Evolutionary conservation across 2,113 vertebrate species (phyloP), one percentile per base, ranked within the genome.

Genomic region (Pterocles gutturalis): DNA sequence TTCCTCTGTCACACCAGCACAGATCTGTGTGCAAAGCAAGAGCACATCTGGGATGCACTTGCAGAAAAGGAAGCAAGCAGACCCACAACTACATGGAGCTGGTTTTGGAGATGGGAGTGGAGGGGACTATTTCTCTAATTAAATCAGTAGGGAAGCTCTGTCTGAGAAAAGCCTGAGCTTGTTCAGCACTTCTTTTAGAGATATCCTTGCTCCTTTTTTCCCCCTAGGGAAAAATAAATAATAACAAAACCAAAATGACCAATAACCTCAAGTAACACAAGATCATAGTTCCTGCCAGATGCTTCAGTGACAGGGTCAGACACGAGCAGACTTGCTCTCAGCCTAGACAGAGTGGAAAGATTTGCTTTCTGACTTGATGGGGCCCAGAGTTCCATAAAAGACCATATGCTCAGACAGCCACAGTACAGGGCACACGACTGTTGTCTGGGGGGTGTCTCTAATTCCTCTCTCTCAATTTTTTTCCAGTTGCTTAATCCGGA

Each of bases 261-360:
- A 84, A 48, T 94, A 94, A 93, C 89, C 17, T 89, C 64, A 64
- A 49, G 57, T 95, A 87, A 90, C 55, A 71, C 31, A 31, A 62
- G 64, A 86, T 93, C 88, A 36, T 96, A 48, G 94, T 64, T 96
- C 76, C 83, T 94, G 51, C 93, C 96, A 95, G 79, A 87, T 90
- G 88, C 83, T 90, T 67, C 1, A 0, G 38, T 91, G 88, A 55
- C 67, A 77, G 82, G 87, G 93, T 95, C 80, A 83, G 89, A 67
- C 76, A 86, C 17, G 76, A 87, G 38, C 64, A 82, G 61, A 20
- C 45, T 77, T 9, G 1, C 54, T 79, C 66, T 92, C 83, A 34
- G 55, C n/a, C 73, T 31, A 51, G 57, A 51, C 43, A 78, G 76
- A 75, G 38, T 51, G 34, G 45, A 58, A 80, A 70, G 66, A 86